These are phyloP conservation scores for Bradypodion pumilum DNA, from an alignment of 2,797 vertebrate species.

Conservation along the genomic window DNA sequence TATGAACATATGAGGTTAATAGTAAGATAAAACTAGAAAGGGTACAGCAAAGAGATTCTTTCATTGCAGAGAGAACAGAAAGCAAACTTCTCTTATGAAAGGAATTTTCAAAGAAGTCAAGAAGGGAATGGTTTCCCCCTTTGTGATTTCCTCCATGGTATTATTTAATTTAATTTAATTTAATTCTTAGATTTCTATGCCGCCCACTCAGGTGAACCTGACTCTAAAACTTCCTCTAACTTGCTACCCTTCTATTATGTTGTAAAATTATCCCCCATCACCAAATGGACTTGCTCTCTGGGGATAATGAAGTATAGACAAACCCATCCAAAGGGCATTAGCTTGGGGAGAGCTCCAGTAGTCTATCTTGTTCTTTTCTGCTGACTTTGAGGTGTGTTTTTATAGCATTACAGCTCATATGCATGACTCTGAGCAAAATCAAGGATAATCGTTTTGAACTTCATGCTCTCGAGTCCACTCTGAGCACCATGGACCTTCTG, in stretches of 20 bases:
- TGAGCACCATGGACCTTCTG: slow-evolving; percentile 23
- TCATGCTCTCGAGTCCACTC: background rate
- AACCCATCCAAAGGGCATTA: background rate
- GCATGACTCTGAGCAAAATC: slow-evolving; percentile 17
- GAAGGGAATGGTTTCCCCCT: background rate
- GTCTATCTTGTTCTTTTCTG: background rate
- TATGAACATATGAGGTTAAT: background rate
- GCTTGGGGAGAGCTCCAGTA: background rate
- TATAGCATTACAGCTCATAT: slow-evolving; percentile 29
- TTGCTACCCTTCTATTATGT: background rate
- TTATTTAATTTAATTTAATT: no score
- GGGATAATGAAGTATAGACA: background rate
- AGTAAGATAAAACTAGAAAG: background rate
- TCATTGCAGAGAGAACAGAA: background rate
- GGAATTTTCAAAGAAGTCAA: no score
- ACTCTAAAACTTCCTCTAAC: background rate
- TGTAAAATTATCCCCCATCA: background rate
- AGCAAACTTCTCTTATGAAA: background rate
- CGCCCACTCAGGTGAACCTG: no score
- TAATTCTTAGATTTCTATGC: no score
- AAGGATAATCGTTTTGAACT: slow-evolving; percentile 11
- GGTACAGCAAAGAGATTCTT: background rate
- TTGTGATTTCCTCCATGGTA: background rate
- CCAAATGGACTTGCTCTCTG: no score
- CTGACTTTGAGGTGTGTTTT: background rate